phyloP scores from a whole-genome alignment of 2,113 vertebrate genomes.

The Thryonomys swinderianus region DNA sequence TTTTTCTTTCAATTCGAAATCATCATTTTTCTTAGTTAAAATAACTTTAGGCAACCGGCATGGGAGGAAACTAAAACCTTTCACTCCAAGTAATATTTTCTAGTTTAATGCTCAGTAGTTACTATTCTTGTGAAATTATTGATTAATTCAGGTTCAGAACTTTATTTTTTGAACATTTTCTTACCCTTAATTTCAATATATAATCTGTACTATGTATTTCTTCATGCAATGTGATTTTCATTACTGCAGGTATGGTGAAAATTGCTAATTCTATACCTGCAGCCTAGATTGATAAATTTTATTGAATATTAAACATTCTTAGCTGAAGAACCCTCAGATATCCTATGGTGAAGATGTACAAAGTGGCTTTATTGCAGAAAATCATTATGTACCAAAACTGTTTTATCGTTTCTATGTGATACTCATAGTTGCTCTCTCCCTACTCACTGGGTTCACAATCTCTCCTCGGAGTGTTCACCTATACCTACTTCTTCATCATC shows the following conservation, averaged over 20 bases:
- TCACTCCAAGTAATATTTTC: not conserved
- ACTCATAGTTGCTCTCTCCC: not conserved
- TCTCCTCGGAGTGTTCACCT: not conserved
- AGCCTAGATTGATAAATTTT: not conserved
- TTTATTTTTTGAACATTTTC: not conserved
- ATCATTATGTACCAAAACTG: not conserved
- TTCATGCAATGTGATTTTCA: not conserved
- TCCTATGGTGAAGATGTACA: not conserved
- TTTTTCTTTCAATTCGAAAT: not conserved
- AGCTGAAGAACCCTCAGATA: not conserved
- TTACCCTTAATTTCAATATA: not conserved
- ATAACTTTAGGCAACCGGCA: not conserved
- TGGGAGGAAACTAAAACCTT: not conserved
- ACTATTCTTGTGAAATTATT: not conserved
- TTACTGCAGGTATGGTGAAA: rapidly evolving
- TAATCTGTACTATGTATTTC: rapidly evolving
- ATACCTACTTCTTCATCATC: not conserved
- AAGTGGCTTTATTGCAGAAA: not conserved
- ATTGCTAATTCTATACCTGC: not conserved
- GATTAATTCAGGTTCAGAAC: not conserved
- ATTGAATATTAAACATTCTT: not conserved
- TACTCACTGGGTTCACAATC: not conserved
- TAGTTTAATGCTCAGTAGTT: not conserved
- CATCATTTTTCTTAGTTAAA: not conserved
- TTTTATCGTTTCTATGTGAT: not conserved